A percentile compares a stretch with the other conserved stretches of the same genome.
These are phyloP conservation scores for Oostethus manadensis DNA, from an alignment of 2,113 vertebrate species.

Conservation along the genomic window DNA sequence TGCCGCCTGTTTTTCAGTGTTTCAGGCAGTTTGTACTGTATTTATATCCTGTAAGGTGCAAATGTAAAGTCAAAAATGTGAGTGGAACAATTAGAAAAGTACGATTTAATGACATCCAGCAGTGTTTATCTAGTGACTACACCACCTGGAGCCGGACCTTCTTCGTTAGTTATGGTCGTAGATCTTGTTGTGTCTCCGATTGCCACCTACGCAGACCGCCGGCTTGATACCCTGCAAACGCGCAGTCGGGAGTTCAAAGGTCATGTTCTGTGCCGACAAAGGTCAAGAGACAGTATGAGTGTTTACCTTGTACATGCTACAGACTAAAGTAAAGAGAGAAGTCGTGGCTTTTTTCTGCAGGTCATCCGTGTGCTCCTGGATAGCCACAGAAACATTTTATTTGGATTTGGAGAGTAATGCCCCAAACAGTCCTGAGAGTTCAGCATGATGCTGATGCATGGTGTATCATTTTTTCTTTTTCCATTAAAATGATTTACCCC, in stretches of 20 bases:
- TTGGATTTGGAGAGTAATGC: background rate
- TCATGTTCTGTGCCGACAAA: background rate
- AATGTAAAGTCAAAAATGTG: too few species aligned
- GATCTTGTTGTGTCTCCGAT: slow-evolving; percentile 30
- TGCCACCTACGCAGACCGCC: slow-evolving; percentile 49
- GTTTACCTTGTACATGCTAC: slow-evolving; percentile 75
- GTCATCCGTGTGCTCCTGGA: slow-evolving; percentile 62
- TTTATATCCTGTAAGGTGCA: slow-evolving; percentile 11
- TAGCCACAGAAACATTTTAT: background rate
- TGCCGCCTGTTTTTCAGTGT: too few species aligned
- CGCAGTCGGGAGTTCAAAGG: background rate
- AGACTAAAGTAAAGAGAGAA: slow-evolving; percentile 74
- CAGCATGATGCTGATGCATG: background rate
- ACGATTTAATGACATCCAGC: too few species aligned
- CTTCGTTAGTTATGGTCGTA: slow-evolving; percentile 46
- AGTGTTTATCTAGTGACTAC: slow-evolving; percentile 6
- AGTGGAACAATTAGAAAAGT: too few species aligned
- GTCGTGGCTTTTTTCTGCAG: slow-evolving; percentile 61
- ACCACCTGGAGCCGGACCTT: slow-evolving; percentile 29
- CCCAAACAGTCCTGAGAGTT: background rate
- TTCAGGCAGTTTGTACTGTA: background rate
- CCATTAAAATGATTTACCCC: slow-evolving; percentile 69
- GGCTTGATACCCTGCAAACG: slow-evolving; percentile 70
- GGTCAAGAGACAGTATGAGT: background rate
- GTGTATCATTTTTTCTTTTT: background rate